Conservation (phyloP, 37 sponge, comb jelly and placozoan species). For the Spongilla lacustris region DNA sequence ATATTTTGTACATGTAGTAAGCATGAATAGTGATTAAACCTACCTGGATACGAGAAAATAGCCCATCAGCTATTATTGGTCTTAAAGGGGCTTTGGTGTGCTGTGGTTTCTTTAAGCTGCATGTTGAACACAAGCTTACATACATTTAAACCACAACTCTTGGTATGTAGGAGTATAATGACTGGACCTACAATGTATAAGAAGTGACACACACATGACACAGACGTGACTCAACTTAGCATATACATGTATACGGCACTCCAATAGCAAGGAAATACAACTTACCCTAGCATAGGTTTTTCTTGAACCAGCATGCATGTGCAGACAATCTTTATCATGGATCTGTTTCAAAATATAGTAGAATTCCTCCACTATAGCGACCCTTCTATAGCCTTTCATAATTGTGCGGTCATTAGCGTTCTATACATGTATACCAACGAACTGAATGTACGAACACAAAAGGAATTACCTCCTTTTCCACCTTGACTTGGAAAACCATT, state of each 20-base stretch:
- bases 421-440: too few relatives aligned
- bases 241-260: background rate
- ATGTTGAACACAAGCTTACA: too few relatives aligned
- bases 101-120: background rate
- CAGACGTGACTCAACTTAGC: background rate
- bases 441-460: background rate
- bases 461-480: background rate
- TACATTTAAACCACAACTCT: background rate
- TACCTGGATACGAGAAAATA: slow-evolving; percentile 1
- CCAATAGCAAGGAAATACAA: background rate
- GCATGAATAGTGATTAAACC: background rate
- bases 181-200: background rate
- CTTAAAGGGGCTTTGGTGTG: background rate
- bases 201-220: background rate
- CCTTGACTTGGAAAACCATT: background rate
- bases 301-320: slow-evolving; percentile 22
- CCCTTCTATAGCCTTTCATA: background rate
- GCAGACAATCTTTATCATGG: slow-evolving; percentile 2
- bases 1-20: background rate
- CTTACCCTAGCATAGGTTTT: slow-evolving; percentile 27
- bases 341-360: slow-evolving; percentile 13
- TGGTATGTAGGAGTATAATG: background rate
- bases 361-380: slow-evolving; percentile 18
- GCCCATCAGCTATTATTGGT: background rate
- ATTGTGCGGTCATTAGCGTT: background rate